phyloP scores from a whole-genome alignment of 2,888 invertebrate genomes.

The Diarsia rubi region DNA sequence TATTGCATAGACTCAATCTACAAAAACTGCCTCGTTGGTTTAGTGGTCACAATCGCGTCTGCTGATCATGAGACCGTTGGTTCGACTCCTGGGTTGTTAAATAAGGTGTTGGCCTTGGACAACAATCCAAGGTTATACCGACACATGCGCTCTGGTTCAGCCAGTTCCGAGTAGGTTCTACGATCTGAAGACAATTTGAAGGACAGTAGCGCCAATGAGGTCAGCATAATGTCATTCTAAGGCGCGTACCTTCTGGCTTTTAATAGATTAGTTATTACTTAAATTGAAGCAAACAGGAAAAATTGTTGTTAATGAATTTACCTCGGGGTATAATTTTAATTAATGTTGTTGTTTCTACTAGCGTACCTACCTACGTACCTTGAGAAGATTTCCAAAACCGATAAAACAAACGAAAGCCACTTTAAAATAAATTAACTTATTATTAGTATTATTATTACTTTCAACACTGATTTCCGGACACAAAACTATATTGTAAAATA shows the following conservation, averaged over 20 bases:
- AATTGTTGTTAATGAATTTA: background rate
- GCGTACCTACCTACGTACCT: background rate
- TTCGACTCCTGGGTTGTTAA: too few species aligned
- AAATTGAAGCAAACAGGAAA: background rate
- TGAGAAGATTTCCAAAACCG: background rate
- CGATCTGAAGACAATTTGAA: background rate
- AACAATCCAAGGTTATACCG: background rate
- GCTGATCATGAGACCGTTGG: too few species aligned
- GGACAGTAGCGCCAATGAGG: background rate
- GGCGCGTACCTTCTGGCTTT: background rate
- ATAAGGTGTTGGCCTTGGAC: background rate
- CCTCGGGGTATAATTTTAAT: background rate
- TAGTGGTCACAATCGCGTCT: too few species aligned
- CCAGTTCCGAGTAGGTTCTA: background rate
- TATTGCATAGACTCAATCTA: conserved; percentile 30
- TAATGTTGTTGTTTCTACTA: background rate
- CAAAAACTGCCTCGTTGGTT: too few species aligned
- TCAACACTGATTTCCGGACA: too few species aligned
- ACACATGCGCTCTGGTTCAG: background rate
- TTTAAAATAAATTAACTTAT: too few species aligned
- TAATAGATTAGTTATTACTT: background rate
- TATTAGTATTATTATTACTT: too few species aligned
- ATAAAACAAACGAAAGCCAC: background rate
- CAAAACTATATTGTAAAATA: background rate
- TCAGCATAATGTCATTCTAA: background rate